Conservation (phyloP, 2,888 invertebrate species). For the Epirrita christyi region DNA sequence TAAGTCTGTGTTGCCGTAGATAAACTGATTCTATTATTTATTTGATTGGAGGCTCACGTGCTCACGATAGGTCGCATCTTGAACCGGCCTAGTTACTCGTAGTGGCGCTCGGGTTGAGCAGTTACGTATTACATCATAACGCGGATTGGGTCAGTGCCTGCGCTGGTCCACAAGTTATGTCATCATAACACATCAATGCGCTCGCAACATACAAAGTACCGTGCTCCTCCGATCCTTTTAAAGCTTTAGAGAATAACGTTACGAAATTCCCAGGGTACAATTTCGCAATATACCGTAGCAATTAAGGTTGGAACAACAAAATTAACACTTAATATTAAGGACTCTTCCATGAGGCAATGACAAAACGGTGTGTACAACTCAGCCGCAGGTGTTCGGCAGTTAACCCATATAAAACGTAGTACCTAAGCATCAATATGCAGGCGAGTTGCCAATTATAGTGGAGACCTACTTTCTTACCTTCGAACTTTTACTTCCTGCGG, state of each 20-base stretch:
- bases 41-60: slow-evolving; percentile 32
- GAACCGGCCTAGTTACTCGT: slow-evolving; percentile 68
- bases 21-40: slow-evolving; percentile 14
- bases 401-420: slow-evolving; percentile 67
- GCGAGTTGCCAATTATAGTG: slow-evolving; percentile 81
- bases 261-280: slow-evolving; percentile 29
- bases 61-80: slow-evolving; percentile 67
- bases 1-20: too few species aligned
- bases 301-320: too few species aligned
- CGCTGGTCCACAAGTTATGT: slow-evolving; percentile 70
- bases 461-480: slow-evolving; percentile 85
- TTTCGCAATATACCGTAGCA: too few species aligned
- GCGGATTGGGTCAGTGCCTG: slow-evolving; percentile 73
- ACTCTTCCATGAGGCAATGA: slow-evolving; percentile 7
- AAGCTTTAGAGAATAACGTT: slow-evolving; percentile 14
- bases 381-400: slow-evolving; percentile 57
- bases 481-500: slow-evolving; percentile 85
- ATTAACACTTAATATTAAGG: slow-evolving; percentile 1
- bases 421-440: slow-evolving; percentile 77
- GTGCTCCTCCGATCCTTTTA: slow-evolving; percentile 46
- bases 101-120: slow-evolving; percentile 47
- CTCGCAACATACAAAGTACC: slow-evolving; percentile 56
- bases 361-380: slow-evolving; percentile 28
- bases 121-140: slow-evolving; percentile 60
- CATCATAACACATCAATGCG: slow-evolving; percentile 53